Evolutionary conservation across 2,113 vertebrate species (phyloP), one percentile per base, ranked within the genome.

Genomic region (Chionomys nivalis): DNA sequence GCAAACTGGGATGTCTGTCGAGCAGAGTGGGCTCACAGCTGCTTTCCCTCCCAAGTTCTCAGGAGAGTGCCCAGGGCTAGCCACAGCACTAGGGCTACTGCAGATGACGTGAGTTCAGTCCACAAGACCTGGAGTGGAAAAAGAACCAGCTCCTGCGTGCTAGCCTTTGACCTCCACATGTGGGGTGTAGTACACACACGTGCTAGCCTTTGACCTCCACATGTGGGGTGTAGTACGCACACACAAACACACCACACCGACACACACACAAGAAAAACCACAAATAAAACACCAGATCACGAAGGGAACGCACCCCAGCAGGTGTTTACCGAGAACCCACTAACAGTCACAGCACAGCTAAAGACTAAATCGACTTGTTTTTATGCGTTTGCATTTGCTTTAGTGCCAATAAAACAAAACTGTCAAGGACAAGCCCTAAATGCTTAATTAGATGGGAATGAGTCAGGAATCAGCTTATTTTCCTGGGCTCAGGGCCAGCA

Each of bases 391-490:
- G n/a, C 28, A 94, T 55, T 93, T 94, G 47, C 12, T 95, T 90
- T 89, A 78, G 47, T 91, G 47, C 28, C 63, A 91, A 83, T 0
- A 78, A 47, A n/a, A 78, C 86, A 89, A 87, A 91, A 90, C 2
- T 12, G 13, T 75, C 78, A 94, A 79, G 16, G 36, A 95, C 73
- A 94, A 96, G 95, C 88, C 21, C 47, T 93, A 77, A 90, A 90
- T 92, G 88, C 83, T 95, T 94, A 93, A 68, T 97, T 91, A 96
- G 87, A 42, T 63, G 26, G 11, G 19, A 61, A 11, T 91, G 68
- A 95, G 19, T 90, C 75, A 58, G 66, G 82, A 96, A 93, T 70
- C 13, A 26, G 68, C 33, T 68, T 91, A 94, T 87, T 93, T 87
- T 96, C 87, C 82, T 91, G 68, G 90, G 77, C 81, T 89, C 26